These are phyloP conservation scores for Dasypus novemcinctus DNA, from an alignment of 2,113 vertebrate species.

Conservation along the genomic window DNA sequence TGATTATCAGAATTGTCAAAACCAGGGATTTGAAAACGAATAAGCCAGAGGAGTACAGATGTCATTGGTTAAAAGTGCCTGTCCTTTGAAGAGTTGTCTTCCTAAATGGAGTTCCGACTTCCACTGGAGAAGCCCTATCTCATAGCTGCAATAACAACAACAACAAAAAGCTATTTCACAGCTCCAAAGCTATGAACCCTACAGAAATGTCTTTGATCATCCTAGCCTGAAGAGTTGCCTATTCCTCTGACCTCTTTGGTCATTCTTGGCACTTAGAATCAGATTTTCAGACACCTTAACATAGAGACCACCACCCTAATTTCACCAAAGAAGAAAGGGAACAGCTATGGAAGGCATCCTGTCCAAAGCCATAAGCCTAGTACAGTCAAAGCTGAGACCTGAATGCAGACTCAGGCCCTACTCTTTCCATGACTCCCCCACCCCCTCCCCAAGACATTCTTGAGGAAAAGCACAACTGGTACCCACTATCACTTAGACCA, in stretches of 20 bases:
- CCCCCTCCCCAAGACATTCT: not conserved
- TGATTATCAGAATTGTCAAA: not conserved
- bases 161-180: not conserved
- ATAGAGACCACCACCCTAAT: not conserved
- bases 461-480: not conserved
- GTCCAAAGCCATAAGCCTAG: not conserved
- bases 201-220: not conserved
- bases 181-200: not conserved
- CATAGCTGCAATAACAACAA: not conserved
- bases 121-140: not conserved
- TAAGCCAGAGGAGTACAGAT: not conserved
- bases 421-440: not conserved
- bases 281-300: not conserved
- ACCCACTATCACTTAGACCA: not conserved
- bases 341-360: not conserved
- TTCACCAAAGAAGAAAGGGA: not conserved
- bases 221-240: not conserved
- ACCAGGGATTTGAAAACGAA: not conserved
- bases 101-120: not conserved
- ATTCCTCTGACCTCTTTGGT: not conserved
- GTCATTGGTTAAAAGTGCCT: not conserved
- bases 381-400: not conserved
- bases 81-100: not conserved
- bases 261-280: not conserved
- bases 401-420: not conserved